phyloP scores from a whole-genome alignment of 2,113 vertebrate genomes.

The Hipposideros armiger region DNA sequence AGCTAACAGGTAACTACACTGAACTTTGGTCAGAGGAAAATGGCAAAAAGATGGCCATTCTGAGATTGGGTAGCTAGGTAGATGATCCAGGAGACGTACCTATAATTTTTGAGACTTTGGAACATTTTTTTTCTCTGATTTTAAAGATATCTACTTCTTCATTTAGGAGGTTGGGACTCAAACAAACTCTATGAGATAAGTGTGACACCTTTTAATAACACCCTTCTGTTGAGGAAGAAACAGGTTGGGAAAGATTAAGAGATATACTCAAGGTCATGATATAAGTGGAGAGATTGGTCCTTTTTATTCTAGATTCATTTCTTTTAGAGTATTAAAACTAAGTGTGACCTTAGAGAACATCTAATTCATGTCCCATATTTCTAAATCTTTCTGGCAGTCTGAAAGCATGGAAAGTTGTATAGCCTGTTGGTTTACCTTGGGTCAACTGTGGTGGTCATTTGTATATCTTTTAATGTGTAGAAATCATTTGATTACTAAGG shows the following conservation, averaged over 20 bases:
- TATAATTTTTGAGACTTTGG: slow-evolving; percentile 25
- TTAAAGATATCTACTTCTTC: background rate
- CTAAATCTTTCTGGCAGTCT: slow-evolving; percentile 11
- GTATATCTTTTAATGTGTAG: slow-evolving; percentile 69
- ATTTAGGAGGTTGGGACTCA: background rate
- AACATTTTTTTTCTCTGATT: slow-evolving; percentile 10
- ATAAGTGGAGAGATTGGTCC: background rate
- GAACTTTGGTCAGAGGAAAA: background rate
- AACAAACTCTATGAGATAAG: background rate
- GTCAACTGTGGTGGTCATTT: background rate
- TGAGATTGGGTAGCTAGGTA: background rate
- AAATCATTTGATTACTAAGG: slow-evolving; percentile 82
- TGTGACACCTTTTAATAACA: background rate
- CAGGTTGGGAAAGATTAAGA: background rate
- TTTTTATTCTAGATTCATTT: slow-evolving; percentile 7
- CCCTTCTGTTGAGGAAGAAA: background rate
- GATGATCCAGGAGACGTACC: background rate
- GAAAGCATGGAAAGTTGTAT: background rate
- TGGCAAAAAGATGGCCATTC: background rate
- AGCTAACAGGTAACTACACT: background rate
- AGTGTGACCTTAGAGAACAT: background rate
- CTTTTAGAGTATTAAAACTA: background rate
- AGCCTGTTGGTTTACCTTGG: background rate
- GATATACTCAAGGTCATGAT: background rate
- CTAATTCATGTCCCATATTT: background rate